Evolutionary conservation across 2,113 vertebrate genomes (phyloP).

Genomic region (Coryphaenoides rupestris): DNA sequence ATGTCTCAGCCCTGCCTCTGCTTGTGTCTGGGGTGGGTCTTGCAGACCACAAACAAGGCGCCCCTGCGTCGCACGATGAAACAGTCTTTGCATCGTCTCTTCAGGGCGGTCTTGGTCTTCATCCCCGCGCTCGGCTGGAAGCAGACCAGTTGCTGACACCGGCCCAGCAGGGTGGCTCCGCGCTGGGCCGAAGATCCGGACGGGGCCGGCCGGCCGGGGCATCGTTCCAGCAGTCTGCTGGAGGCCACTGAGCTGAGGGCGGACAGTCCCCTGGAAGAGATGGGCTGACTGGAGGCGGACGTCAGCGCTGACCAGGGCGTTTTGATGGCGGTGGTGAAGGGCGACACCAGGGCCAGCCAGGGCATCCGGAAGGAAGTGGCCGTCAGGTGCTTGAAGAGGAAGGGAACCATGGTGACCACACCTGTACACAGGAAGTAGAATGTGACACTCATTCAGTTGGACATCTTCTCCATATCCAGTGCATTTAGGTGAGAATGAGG

Average conservation of each 20-base stretch:
- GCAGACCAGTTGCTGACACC: slow-evolving; percentile 20
- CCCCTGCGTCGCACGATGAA: slow-evolving; percentile 82
- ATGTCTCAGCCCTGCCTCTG: slow-evolving; percentile 76
- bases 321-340: too few species aligned
- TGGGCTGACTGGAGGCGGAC: slow-evolving; percentile 28
- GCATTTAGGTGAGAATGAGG: not conserved
- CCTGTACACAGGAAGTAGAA: slow-evolving; percentile 29
- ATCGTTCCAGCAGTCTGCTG: slow-evolving; percentile 15
- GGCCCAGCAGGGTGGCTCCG: slow-evolving; percentile 38
- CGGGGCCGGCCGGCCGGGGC: not conserved
- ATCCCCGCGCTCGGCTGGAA: slow-evolving; percentile 68
- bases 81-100: slow-evolving; percentile 87
- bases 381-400: slow-evolving; percentile 57
- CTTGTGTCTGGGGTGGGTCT: slow-evolving; percentile 83
- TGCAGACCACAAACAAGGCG: slow-evolving; percentile 78
- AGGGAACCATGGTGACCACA: slow-evolving; percentile 61
- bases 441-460: not conserved
- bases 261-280: slow-evolving; percentile 46
- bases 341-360: slow-evolving; percentile 36
- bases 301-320: slow-evolving; percentile 25
- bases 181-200: not conserved
- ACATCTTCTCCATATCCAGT: not conserved
- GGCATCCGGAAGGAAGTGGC: slow-evolving; percentile 36
- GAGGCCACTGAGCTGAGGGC: slow-evolving; percentile 28
- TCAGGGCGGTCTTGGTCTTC: slow-evolving; percentile 81